Evolutionary conservation across 1,140 invertebrate genomes (phyloP), one percentile per base, ranked within the genome.

Genomic region (Anastrepha obliqua): DNA sequence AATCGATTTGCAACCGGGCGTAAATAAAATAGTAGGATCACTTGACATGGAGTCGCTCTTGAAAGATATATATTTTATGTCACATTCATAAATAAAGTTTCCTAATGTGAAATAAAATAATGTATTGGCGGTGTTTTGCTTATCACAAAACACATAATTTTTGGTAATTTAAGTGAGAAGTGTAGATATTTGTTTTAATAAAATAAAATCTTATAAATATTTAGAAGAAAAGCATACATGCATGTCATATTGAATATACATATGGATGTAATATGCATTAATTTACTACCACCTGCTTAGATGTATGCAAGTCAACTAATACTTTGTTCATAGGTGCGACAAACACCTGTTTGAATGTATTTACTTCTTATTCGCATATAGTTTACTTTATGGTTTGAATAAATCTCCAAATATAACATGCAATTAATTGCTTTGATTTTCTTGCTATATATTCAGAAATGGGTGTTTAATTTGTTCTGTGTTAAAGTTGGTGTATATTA

Each of bases 381-480:
- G 67, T 74, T 74, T 74, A 74, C 42, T 42, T 13, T 74, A 74
- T 74, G 15, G n/a, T 74, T 74, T 74, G 0, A 74, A 74, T 74
- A 74, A 74, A 74, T 47, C 67, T n/a, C 17, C 2, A 47, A 74
- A 74, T 47, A 74, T n/a, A 47, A 74, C 51, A 55, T 8, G 11
- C 51, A 8, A 55, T 55, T 55, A 7, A 55, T 8, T 55, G 11
- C 51, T 55, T 55, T 55, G 29, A 29, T 29, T 29, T 29, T 29
- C 29, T 29, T 29, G 29, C 29, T 29, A 29, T 29, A 29, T 29
- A 29, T 29, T 3, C 6, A 55, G 51, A 55, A 55, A 55, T 55
- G 51, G 51, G 2, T 55, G 51, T 55, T 29, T 29, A 29, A 29
- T 29, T 29, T 29, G 0, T 29, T 29, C 29, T 29, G 29, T 29